Evolutionary conservation across 2,797 vertebrate species (phyloP).

Genomic region (Okamejei kenojei): DNA sequence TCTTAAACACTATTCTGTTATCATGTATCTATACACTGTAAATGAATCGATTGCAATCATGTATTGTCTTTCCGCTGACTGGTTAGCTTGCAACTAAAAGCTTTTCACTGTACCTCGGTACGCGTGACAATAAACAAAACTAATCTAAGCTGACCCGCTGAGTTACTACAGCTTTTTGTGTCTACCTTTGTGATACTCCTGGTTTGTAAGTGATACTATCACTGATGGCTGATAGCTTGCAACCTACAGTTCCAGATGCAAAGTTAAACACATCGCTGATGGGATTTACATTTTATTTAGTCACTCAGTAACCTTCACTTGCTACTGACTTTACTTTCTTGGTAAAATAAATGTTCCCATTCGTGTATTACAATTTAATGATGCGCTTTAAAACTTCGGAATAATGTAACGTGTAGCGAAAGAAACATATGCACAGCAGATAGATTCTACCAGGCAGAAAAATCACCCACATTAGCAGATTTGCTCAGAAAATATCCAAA

Average conservation of each 20-base stretch:
- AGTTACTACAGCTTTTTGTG: no score
- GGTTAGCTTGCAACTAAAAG: no score
- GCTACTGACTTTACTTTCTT: background rate
- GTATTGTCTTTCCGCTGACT: no score
- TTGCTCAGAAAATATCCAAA: slow-evolving; percentile 29
- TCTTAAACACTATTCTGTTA: no score
- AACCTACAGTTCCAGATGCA: background rate
- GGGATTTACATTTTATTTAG: background rate
- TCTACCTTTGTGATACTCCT: background rate
- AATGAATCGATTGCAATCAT: no score
- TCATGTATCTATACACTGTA: no score
- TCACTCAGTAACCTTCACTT: background rate
- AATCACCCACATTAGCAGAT: slow-evolving; percentile 27
- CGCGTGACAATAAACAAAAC: no score
- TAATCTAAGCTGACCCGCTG: no score
- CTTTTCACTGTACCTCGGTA: no score
- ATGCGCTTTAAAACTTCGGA: background rate
- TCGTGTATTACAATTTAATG: background rate
- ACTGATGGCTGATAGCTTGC: background rate
- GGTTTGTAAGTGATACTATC: background rate
- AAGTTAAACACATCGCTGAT: background rate
- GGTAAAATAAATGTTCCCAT: no score
- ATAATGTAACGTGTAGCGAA: background rate
- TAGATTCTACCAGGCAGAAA: slow-evolving; percentile 24
- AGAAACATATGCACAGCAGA: slow-evolving; percentile 7